These are phyloP conservation scores for Cebuella pygmaea DNA, from an alignment of 2,797 vertebrate genomes.

Conservation along the genomic window DNA sequence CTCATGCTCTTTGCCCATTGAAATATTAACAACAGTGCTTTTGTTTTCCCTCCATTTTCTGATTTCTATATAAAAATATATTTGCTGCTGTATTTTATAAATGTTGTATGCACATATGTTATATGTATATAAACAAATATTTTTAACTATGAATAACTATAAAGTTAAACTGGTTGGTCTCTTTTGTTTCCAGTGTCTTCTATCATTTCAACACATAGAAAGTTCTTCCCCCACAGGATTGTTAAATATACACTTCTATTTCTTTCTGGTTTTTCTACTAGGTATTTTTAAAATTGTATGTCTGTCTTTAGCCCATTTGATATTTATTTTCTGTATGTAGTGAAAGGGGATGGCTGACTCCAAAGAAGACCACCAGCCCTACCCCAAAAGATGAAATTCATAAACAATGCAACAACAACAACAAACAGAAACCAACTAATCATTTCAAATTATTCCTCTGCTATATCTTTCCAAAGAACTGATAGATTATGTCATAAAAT, in stretches of 20 bases:
- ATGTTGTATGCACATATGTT: not conserved
- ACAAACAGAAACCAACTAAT: slow-evolving; percentile 62
- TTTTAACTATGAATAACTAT: slow-evolving; percentile 23
- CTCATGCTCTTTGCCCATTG: slow-evolving; percentile 19
- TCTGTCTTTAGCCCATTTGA: not conserved
- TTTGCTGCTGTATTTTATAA: slow-evolving; percentile 43
- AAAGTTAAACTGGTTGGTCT: slow-evolving; percentile 35
- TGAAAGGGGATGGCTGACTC: not conserved
- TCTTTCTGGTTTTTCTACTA: slow-evolving; percentile 51
- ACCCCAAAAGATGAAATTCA: not conserved
- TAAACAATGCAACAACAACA: slow-evolving; percentile 2
- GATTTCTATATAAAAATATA: slow-evolving; percentile 34
- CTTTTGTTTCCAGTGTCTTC: slow-evolving; percentile 43
- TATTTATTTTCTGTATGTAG: not conserved
- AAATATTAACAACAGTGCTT: slow-evolving; percentile 45
- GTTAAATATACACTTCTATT: slow-evolving; percentile 51
- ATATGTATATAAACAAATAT: slow-evolving; percentile 36
- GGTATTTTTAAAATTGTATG: not conserved
- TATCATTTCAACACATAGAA: slow-evolving; percentile 59
- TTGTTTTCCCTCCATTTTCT: slow-evolving; percentile 51
- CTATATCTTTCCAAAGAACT: slow-evolving; percentile 58
- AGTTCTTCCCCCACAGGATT: slow-evolving; percentile 33
- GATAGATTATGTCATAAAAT: slow-evolving; percentile 65
- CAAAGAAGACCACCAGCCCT: slow-evolving; percentile 1
- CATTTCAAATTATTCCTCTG: slow-evolving; percentile 58